phyloP scores from a whole-genome alignment of 2,797 vertebrate genomes.

The Cossypha polioptera region DNA sequence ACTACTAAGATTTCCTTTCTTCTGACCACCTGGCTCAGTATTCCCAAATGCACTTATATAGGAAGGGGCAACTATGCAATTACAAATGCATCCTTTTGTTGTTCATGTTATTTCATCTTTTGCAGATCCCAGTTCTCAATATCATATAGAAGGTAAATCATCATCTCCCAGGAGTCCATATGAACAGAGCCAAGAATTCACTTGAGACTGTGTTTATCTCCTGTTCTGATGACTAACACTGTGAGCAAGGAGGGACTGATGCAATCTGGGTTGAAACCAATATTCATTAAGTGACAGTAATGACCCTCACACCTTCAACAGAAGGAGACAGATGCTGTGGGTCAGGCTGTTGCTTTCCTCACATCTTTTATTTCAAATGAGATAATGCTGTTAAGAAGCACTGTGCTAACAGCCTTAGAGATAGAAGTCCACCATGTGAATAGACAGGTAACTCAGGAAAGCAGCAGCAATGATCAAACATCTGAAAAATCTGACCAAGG shows the following conservation, averaged over 20 bases:
- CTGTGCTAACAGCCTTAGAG: neutral
- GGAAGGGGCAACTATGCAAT: neutral
- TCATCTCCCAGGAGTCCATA: neutral
- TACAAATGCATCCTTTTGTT: constrained; percentile 16
- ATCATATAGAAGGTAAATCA: constrained; percentile 32
- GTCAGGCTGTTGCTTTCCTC: neutral
- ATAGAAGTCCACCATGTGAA: neutral
- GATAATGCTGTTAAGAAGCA: neutral
- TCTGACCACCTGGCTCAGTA: neutral
- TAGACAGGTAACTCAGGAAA: neutral
- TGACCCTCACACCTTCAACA: neutral
- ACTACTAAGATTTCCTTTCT: neutral
- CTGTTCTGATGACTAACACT: constrained; percentile 25
- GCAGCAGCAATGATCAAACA: neutral
- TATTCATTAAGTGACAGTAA: constrained; percentile 4
- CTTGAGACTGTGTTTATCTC: constrained; percentile 45
- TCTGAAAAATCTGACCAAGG: neutral
- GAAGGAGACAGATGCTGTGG: neutral
- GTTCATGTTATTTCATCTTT: neutral
- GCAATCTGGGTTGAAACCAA: constrained; percentile 23
- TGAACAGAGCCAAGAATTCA: constrained; percentile 32
- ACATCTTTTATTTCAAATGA: neutral
- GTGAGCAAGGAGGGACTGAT: neutral
- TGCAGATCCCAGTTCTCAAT: neutral
- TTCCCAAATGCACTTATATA: neutral